Evolutionary conservation across 2,888 invertebrate species (phyloP), one percentile per base, ranked within the genome.

Genomic region (Cephus rjabovi): DNA sequence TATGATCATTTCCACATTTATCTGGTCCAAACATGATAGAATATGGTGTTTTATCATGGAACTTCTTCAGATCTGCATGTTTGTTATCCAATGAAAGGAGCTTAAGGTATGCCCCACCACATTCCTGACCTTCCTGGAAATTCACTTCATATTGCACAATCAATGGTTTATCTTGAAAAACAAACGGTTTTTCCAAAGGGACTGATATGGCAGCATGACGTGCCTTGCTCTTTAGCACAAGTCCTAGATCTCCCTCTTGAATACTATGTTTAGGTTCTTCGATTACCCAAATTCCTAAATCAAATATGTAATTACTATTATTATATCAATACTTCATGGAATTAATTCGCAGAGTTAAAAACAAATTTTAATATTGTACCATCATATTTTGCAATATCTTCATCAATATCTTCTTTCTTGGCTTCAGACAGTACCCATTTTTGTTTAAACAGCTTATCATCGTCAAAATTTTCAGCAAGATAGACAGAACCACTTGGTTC

Each of bases 21-120:
- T 99, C 99, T 12, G 99, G 99, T 0, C 99, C 99, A 93, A 99
- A 99, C 99, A 99, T 99, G 88, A 99, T 98, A 3, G 98, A 97
- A 93, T 99, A 99, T 0, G 98, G 96, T 0, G 99, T 98, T 92
- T 98, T 98, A 93, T 99, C 99, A 91, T 97, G 94, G 93, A 99
- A 98, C 88, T 95, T 93, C 83, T 94, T 95, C 77, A 98, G 93
- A 89, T 97, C 95, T 89, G 95, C 94, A 56, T 94, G 92, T 74
- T 94, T 93, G 73, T 94, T 93, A 78, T 95, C 95, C 35, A 95
- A 93, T 15, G 97, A 96, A 31, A 99, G 93, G 74, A 99, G 94
- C 92, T 99, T 99, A 75, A 99, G 93, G 92, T 99, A 99, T 12
- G 99, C 98, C 12, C 99, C 99, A 74, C 99, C 99, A 92, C 99